These are phyloP conservation scores for Raphicerus campestris DNA, from an alignment of 2,113 vertebrate genomes.

Conservation along the genomic window DNA sequence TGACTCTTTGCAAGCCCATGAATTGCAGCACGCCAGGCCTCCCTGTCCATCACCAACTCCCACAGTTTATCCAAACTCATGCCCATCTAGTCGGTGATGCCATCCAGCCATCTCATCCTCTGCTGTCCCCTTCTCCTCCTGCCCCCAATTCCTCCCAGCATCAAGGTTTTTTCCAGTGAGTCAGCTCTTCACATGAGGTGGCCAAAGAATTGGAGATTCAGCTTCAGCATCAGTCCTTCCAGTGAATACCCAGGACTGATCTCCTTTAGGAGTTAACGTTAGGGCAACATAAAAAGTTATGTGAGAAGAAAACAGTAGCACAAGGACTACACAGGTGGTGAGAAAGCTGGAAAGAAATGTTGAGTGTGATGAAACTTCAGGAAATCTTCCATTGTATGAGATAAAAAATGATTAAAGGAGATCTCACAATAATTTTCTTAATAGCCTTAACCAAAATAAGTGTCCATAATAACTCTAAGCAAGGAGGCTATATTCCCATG, in stretches of 20 bases:
- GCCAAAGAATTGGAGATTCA: no score
- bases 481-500: neutral
- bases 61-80: no score
- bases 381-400: neutral
- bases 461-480: neutral
- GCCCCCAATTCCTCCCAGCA: no score
- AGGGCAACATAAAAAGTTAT: neutral
- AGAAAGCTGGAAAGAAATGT: neutral
- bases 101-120: no score
- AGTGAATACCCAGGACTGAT: no score
- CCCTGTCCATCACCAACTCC: no score
- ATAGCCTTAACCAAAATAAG: neutral
- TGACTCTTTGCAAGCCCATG: no score
- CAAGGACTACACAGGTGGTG: neutral
- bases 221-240: no score
- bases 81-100: no score
- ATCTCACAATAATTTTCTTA: neutral
- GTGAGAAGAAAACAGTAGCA: neutral
- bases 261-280: neutral
- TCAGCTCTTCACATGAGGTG: no score
- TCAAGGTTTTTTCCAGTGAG: no score
- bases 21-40: accelerated
- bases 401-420: neutral
- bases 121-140: no score
- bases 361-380: neutral